Conservation (phyloP, 2,888 invertebrate genomes). For the Phytoseiulus persimilis region DNA sequence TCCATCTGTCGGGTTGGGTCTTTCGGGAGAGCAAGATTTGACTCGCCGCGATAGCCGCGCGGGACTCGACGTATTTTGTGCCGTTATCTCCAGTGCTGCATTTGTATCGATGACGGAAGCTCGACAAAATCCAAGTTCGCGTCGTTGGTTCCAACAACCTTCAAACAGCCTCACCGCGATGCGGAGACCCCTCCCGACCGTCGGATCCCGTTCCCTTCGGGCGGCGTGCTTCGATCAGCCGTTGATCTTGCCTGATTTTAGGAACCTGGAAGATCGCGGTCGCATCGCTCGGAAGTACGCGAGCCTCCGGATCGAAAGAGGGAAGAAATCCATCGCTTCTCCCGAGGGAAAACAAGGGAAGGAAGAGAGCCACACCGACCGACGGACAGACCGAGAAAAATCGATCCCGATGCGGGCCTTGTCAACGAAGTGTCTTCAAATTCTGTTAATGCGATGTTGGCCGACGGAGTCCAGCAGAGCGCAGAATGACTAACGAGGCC, state of each 20-base stretch:
- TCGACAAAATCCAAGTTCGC: too few species aligned
- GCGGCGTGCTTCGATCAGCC: too few species aligned
- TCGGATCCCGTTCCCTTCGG: too few species aligned
- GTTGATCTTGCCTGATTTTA: not conserved
- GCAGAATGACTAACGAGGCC: not conserved
- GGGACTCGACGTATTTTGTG: not conserved
- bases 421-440: not conserved
- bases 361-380: not conserved
- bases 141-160: too few species aligned
- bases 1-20: not conserved
- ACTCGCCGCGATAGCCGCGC: not conserved
- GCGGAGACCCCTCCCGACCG: too few species aligned
- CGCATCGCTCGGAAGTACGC: not conserved
- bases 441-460: slow-evolving; percentile 5
- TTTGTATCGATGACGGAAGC: too few species aligned
- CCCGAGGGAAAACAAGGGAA: not conserved
- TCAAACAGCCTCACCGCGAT: too few species aligned
- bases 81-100: not conserved
- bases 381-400: not conserved
- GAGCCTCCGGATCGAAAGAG: not conserved
- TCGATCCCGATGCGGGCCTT: not conserved
- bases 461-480: slow-evolving; percentile 5
- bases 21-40: not conserved
- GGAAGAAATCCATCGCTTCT: not conserved
- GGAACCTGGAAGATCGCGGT: not conserved